phyloP scores from a whole-genome alignment of 2,113 vertebrate genomes.

The Anguilla japonica region DNA sequence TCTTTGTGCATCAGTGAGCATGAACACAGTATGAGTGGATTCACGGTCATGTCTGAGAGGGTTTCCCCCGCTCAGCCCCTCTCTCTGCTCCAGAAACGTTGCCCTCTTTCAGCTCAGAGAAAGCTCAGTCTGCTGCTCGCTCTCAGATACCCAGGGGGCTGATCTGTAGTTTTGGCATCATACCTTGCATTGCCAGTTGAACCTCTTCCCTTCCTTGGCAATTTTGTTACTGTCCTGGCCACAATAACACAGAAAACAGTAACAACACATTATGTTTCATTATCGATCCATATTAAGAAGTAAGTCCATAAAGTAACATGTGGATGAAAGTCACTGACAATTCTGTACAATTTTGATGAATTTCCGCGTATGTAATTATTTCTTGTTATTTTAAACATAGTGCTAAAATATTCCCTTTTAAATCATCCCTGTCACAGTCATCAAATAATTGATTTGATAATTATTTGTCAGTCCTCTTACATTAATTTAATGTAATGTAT shows the following conservation, averaged over 20 bases:
- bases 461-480: no score
- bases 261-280: not conserved
- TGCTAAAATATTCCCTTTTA: not conserved
- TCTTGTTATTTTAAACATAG: not conserved
- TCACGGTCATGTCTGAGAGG: conserved; percentile 46
- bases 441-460: no score
- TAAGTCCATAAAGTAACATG: not conserved
- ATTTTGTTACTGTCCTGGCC: not conserved
- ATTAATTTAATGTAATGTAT: no score
- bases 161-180: not conserved
- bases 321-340: not conserved
- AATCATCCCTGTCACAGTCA: not conserved
- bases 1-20: conserved; percentile 41
- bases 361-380: not conserved
- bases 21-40: conserved; percentile 40
- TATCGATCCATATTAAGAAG: not conserved
- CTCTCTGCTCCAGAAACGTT: conserved; percentile 53
- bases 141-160: not conserved
- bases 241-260: not conserved
- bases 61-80: conserved; percentile 31
- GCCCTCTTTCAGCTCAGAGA: conserved; percentile 38
- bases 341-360: not conserved
- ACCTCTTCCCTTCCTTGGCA: no score
- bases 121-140: conserved; percentile 12
- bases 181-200: no score